These are phyloP conservation scores for Colostygia pectinataria DNA, from an alignment of 2,888 invertebrate species.

Conservation along the genomic window DNA sequence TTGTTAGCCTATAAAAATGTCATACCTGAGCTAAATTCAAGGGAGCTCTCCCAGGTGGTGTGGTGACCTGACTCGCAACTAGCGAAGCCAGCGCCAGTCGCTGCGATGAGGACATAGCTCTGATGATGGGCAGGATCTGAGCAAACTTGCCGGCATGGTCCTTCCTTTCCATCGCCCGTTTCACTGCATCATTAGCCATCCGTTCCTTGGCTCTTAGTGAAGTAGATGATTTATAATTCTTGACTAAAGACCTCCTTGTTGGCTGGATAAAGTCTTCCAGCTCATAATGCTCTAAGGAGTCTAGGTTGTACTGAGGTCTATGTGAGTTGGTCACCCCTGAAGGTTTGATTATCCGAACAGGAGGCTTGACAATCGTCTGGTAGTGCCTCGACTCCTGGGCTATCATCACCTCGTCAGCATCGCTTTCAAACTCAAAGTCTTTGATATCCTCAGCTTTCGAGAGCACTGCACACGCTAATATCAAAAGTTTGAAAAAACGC, in stretches of 20 bases:
- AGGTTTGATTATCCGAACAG: conserved; percentile 59
- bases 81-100: conserved; percentile 84
- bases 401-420: conserved; percentile 71
- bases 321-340: conserved; percentile 73
- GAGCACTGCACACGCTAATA: conserved; percentile 45
- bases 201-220: conserved; percentile 68
- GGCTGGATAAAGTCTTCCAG: conserved; percentile 52
- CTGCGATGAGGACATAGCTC: conserved; percentile 85
- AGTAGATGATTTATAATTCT: conserved; percentile 58
- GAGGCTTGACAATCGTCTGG: conserved; percentile 64
- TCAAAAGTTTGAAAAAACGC: conserved; percentile 41
- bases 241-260: conserved; percentile 49
- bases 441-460: conserved; percentile 53
- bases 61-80: conserved; percentile 84
- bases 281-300: conserved; percentile 68
- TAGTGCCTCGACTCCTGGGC: conserved; percentile 73
- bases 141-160: conserved; percentile 84
- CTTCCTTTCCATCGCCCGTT: conserved; percentile 82
- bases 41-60: conserved; percentile 77
- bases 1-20: too few species aligned
- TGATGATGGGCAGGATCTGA: conserved; percentile 85
- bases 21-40: conserved; percentile 83
- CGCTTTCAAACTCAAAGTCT: conserved; percentile 63
- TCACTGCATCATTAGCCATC: conserved; percentile 77
- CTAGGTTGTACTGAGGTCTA: conserved; percentile 72